These are phyloP conservation scores for Porites divaricata DNA, from an alignment of 92 coral and sea anemone species.

Conservation along the genomic window DNA sequence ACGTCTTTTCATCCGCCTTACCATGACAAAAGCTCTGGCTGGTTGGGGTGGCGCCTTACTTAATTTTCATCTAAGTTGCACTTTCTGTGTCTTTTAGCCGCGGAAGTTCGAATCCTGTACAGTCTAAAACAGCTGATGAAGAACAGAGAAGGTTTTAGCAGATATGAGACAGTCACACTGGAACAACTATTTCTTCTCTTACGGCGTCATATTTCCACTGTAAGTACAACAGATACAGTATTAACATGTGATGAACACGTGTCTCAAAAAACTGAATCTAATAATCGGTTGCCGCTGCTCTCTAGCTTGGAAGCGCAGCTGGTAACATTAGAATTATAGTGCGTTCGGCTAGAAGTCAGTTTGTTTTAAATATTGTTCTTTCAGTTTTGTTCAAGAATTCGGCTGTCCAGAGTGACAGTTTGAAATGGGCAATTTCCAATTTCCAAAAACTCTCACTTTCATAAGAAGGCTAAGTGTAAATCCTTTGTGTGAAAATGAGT, in stretches of 20 bases:
- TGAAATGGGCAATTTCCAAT: too few relatives aligned
- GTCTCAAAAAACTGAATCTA: neutral
- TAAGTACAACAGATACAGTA: constrained; percentile 36
- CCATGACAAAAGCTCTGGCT: neutral
- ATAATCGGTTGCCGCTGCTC: too few relatives aligned
- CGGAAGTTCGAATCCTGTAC: constrained; percentile 85
- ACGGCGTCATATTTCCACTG: constrained; percentile 93
- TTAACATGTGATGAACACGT: neutral
- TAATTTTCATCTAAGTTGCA: neutral
- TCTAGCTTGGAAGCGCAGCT: too few relatives aligned
- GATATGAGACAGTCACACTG: constrained; percentile 78
- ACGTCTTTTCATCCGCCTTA: too few relatives aligned
- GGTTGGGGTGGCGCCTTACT: neutral
- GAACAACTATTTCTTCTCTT: constrained; percentile 77
- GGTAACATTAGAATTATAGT: too few relatives aligned
- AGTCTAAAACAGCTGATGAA: constrained; percentile 74
- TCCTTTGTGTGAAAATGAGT: too few relatives aligned
- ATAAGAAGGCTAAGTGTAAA: too few relatives aligned
- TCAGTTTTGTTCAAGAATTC: neutral
- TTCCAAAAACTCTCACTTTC: too few relatives aligned
- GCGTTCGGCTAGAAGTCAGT: neutral
- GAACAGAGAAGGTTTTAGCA: constrained; percentile 80
- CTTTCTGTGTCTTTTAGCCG: constrained; percentile 70
- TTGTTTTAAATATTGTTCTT: neutral
- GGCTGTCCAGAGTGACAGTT: too few relatives aligned